A percentile compares a stretch with the other conserved stretches of the same genome.
phyloP scores from a whole-genome alignment of 2,888 invertebrate species.

The Tenthredo livida region DNA sequence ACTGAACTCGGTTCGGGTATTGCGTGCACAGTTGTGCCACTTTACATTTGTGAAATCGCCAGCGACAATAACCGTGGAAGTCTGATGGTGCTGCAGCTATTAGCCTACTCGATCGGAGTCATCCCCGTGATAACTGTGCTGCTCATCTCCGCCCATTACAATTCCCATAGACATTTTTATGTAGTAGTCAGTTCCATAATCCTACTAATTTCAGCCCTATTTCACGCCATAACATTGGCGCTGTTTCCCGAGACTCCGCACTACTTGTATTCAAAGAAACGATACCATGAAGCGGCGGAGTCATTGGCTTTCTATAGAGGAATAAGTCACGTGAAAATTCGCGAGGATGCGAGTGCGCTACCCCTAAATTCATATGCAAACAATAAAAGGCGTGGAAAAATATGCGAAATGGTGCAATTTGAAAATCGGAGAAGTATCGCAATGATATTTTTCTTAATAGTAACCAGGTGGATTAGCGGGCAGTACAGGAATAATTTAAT shows the following conservation, averaged over 20 bases:
- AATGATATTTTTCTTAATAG: conserved; percentile 5
- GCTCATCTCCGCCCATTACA: neutral
- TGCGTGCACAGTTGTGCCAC: neutral
- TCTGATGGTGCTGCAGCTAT: neutral
- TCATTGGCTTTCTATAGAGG: conserved; percentile 23
- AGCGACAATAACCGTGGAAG: neutral
- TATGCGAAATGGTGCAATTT: neutral
- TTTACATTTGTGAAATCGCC: conserved; percentile 37
- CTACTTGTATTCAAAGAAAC: neutral
- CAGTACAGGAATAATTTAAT: neutral
- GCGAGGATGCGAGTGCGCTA: too few species aligned
- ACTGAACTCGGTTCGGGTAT: neutral
- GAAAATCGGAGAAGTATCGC: conserved; percentile 13
- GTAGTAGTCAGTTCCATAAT: neutral
- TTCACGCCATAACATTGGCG: neutral
- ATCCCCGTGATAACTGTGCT: neutral
- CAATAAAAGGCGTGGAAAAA: neutral
- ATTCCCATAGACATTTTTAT: accelerated
- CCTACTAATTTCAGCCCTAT: neutral
- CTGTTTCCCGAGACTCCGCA: conserved; percentile 21
- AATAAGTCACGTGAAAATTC: neutral
- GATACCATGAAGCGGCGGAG: neutral
- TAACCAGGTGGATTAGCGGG: neutral
- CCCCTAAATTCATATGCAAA: neutral
- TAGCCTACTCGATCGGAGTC: neutral